Evolutionary conservation across 1,140 invertebrate species (phyloP), one percentile per base, ranked within the genome.

Genomic region (Pentalonia nigronervosa): DNA sequence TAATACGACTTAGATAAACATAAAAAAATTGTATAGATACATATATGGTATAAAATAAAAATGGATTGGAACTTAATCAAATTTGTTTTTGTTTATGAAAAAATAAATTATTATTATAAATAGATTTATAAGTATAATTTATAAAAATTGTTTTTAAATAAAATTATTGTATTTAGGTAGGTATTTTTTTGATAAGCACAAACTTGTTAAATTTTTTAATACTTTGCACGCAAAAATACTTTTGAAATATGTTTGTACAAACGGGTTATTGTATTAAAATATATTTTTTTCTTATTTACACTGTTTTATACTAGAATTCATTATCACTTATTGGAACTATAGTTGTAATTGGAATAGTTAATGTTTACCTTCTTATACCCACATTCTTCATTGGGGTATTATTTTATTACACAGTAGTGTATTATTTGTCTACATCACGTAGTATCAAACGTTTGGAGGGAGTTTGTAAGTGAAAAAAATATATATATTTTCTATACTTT

Each of bases 371-470:
- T 7, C 41, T 97, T 36, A 94, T 96, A 81, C 96, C 97, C 0
- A 96, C 96, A 0, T 93, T 96, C 14, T 90, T 97, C 7, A 95
- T 97, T 14, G 95, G 95, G 17, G 89, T 96, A 0, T 93, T 97
- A 7, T 97, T 97, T 94, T 95, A 96, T 45, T n/a, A 36, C 9
- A 53, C 30, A 6, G 21, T 30, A 53, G n/a, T n/a, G 7, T 96
- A 96, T 94, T 97, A 97, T 94, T 95, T 97, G 23, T 94, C 95
- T 30, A 96, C 97, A 17, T 96, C 97, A 7, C 95, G 97, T 93
- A 96, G 96, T 94, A 94, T 97, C 30, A 97, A 97, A 94, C 95
- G 97, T 94, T 95, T 97, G 25, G 97, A 97, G 95, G 96, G 96
- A 94, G 96, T 96, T 88, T 95, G 97, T 97, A 95, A 96, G 95